Conservation (phyloP, 2,113 vertebrate genomes). For the Excalfactoria chinensis region DNA sequence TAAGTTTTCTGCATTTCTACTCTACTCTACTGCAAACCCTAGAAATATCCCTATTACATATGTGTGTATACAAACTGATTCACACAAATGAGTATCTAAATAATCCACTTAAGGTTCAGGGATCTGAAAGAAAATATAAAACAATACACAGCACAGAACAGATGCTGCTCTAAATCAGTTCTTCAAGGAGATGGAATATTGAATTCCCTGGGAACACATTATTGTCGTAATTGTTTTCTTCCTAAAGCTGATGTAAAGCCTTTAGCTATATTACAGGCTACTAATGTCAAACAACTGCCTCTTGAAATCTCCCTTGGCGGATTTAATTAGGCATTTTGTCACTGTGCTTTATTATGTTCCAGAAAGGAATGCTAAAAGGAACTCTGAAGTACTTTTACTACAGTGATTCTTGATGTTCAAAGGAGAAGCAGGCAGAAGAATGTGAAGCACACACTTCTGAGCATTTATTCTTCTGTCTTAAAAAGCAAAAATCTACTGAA, state of each 20-base stretch:
- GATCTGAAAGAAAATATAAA: not conserved
- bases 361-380: not conserved
- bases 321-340: slow-evolving; percentile 3
- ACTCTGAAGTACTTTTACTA: not conserved
- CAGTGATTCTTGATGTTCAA: not conserved
- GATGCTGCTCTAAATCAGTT: slow-evolving; percentile 11
- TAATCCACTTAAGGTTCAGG: not conserved
- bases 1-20: not conserved
- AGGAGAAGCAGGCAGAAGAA: not conserved
- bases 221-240: not conserved
- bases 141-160: not conserved
- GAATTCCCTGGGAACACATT: not conserved
- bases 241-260: not conserved
- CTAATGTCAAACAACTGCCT: not conserved
- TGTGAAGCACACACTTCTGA: not conserved
- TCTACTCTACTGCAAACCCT: not conserved
- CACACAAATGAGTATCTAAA: not conserved
- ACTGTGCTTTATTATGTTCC: not conserved
- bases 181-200: not conserved
- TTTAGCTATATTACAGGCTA: not conserved
- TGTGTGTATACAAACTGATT: not conserved
- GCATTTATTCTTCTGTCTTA: not conserved
- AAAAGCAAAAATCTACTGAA: not conserved
- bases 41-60: not conserved
- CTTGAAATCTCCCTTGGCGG: not conserved